Base-by-base conservation (phyloP, 2,797 vertebrate species). In the Tragopan temminckii region DNA sequence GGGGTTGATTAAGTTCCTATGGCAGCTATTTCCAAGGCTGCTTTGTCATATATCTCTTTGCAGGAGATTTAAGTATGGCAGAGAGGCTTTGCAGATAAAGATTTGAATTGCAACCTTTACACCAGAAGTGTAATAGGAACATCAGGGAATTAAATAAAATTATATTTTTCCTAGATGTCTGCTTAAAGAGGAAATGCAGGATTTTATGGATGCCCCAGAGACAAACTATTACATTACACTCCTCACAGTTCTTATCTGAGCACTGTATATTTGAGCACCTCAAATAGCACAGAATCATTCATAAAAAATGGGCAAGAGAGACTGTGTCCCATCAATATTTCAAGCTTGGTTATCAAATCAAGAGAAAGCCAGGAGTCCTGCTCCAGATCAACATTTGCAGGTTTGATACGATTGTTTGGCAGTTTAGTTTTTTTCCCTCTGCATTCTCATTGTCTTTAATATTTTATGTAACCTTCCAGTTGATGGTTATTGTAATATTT, bases 321-420 rank as follows among this genome's bases (percentile, higher is more conserved):
- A 86, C 86, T 86, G 75, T 80, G 77, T 90, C 94, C 95, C 90
- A 97, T 95, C 96, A 97, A 96, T 97, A 96, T 97, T 97, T 97
- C 90, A 97, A 69, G 91, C 90, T 93, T 93, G 55, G 79, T 94
- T 95, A 96, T 95, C 95, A 89, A 91, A 95, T 94, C 88, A 95
- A 94, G 96, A 95, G 87, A 84, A 94, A 93, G 89, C 91, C 93
- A 93, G 62, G 88, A 94, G 75, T 95, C 91, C 92, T 94, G 85
- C 81, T 93, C 69, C 57, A 63, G 82, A 62, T 83, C 90, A 91
- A 78, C 85, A 29, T 91, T 82, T 90, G 63, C 50, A 84, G 59
- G 84, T 88, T 91, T 96, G 85, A 90, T 94, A 68, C 80, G 59
- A 72, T 80, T 89, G 94, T 96, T 94, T 95, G 94, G 93, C 90